Percentiles rank a stretch among this genome's conserved stretches.
These are phyloP conservation scores for Plagodis pulveraria DNA, from an alignment of 2,888 invertebrate species.

Conservation along the genomic window DNA sequence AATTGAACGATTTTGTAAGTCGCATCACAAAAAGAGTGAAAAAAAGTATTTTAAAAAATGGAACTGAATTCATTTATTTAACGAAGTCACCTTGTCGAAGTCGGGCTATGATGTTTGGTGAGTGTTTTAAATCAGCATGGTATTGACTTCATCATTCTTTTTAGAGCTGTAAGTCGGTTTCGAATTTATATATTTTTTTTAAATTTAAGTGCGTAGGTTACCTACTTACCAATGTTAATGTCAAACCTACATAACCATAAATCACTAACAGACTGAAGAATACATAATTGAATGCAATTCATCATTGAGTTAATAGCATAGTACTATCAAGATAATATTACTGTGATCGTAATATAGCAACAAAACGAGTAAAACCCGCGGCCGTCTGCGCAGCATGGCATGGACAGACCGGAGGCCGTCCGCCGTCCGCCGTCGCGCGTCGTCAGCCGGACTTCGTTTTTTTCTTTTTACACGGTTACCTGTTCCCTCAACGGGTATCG, in stretches of 20 bases:
- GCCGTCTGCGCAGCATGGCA: background rate
- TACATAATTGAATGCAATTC: constrained; percentile 15
- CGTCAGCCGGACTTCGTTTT: constrained; percentile 66
- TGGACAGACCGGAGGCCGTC: constrained; percentile 29
- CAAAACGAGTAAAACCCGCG: constrained; percentile 18
- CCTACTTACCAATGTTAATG: background rate
- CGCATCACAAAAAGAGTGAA: too few relatives aligned
- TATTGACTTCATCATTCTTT: too few relatives aligned
- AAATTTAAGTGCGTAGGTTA: too few relatives aligned
- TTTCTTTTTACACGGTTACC: constrained; percentile 77
- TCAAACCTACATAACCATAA: background rate
- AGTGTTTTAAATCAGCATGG: too few relatives aligned
- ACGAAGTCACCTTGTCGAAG: too few relatives aligned
- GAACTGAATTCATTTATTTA: too few relatives aligned
- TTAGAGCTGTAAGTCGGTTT: too few relatives aligned
- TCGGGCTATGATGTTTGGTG: too few relatives aligned
- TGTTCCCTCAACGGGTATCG: constrained; percentile 78
- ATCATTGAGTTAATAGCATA: constrained; percentile 25
- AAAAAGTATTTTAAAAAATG: too few relatives aligned
- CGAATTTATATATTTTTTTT: too few relatives aligned
- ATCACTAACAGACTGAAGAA: background rate
- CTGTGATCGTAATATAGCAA: constrained; percentile 32
- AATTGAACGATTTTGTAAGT: too few relatives aligned
- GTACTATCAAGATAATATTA: constrained; percentile 28
- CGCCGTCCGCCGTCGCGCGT: constrained; percentile 46